These are phyloP conservation scores for Coelogynopora nodosa DNA, from an alignment of 2,888 invertebrate species.

Conservation along the genomic window DNA sequence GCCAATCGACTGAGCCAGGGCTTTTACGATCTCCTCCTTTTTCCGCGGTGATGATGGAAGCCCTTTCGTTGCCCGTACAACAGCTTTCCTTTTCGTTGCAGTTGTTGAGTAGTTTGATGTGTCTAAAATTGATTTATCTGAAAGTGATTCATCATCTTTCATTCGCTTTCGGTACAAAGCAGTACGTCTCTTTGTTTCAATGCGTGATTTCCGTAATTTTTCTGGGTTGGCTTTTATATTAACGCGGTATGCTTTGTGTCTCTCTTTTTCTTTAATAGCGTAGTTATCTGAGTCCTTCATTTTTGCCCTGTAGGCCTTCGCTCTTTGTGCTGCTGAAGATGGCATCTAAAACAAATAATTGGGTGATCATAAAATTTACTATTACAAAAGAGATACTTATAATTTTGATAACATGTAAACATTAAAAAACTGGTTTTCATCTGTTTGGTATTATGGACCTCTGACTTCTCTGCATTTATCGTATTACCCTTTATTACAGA, in stretches of 20 bases:
- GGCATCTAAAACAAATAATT: background rate
- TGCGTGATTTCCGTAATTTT: background rate
- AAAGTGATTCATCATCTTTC: background rate
- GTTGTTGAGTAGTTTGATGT: slow-evolving; percentile 9
- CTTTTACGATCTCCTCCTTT: background rate
- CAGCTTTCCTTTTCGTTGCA: slow-evolving; percentile 7
- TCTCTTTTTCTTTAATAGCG: background rate
- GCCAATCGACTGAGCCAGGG: slow-evolving; percentile 9
- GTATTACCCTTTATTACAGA: no score
- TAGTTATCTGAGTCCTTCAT: background rate
- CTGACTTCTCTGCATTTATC: background rate
- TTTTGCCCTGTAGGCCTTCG: slow-evolving; percentile 19
- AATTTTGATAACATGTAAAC: background rate
- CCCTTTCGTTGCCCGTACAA: background rate
- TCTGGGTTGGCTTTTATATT: background rate
- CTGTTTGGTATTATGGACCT: background rate
- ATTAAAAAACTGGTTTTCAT: background rate
- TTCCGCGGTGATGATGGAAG: background rate
- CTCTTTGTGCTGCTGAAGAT: slow-evolving; percentile 11
- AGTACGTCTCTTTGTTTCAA: slow-evolving; percentile 12
- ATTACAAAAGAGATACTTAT: background rate
- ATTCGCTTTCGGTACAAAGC: background rate
- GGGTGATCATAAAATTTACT: background rate
- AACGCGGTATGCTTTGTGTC: slow-evolving; percentile 18
- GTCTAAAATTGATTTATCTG: slow-evolving; percentile 26